These are phyloP conservation scores for Oligia fasciuncula DNA, from an alignment of 2,888 invertebrate genomes.

Conservation along the genomic window DNA sequence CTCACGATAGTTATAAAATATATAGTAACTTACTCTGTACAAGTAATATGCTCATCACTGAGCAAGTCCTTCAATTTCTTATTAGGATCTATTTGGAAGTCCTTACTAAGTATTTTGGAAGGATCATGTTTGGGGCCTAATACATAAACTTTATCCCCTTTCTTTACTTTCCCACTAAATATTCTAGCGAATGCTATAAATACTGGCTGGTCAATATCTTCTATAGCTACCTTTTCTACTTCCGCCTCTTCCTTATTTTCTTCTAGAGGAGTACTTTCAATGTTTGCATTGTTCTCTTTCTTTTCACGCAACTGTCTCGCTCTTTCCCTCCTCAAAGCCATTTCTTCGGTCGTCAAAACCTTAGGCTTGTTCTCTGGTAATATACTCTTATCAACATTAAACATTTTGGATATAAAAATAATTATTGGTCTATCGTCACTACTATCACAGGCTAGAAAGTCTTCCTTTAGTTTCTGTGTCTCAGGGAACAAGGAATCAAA, in stretches of 20 bases:
- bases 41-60: slow-evolving; percentile 92
- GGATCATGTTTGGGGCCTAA: slow-evolving; percentile 97
- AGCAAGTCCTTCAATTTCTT: slow-evolving; percentile 91
- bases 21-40: slow-evolving; percentile 83
- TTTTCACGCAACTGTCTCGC: slow-evolving; percentile 92
- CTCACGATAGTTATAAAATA: neutral
- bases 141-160: slow-evolving; percentile 94
- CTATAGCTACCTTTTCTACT: slow-evolving; percentile 74
- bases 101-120: slow-evolving; percentile 85
- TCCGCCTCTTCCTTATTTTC: slow-evolving; percentile 71
- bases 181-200: slow-evolving; percentile 98
- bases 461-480: slow-evolving; percentile 93
- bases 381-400: slow-evolving; percentile 93
- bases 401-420: slow-evolving; percentile 97
- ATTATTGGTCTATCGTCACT: slow-evolving; percentile 91
- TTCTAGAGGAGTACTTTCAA: slow-evolving; percentile 64
- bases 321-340: slow-evolving; percentile 92
- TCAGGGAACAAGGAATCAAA: slow-evolving; percentile 92
- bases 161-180: slow-evolving; percentile 95
- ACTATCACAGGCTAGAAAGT: slow-evolving; percentile 92
- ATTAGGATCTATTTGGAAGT: slow-evolving; percentile 83
- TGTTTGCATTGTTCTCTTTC: slow-evolving; percentile 76
- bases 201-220: slow-evolving; percentile 89
- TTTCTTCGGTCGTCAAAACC: slow-evolving; percentile 93
- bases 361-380: slow-evolving; percentile 95